Base-by-base conservation (phyloP, 2,888 invertebrate species). In the Choreutis nemorana region DNA sequence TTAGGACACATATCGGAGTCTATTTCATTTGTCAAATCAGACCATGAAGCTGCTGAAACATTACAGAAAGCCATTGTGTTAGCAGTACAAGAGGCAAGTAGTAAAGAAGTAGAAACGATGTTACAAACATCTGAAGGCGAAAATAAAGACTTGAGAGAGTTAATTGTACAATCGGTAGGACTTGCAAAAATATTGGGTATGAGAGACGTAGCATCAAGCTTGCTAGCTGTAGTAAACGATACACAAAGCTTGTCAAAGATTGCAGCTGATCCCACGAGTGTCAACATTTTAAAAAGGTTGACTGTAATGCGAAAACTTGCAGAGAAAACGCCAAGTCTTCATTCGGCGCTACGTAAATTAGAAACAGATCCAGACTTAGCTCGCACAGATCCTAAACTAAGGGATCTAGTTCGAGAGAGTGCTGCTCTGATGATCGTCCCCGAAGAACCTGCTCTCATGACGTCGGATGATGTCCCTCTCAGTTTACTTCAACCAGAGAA, bases 301-400 rank as follows among this genome's bases (percentile, higher is more conserved):
- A 84, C 86, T 4, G 81, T 90, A 1, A 89, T 90, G 82, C 73
- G 85, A 26, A 86, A 88, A 59, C 63, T 90, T 1, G 86, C 89
- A 0, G 85, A 87, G 39, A 80, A 83, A 39, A 82, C 85, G 28
- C 86, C 86, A 3, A 82, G 81, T 10, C 73, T 87, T 34, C 71
- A 81, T 38, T 79, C 80, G 6, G 86, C 87, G 1, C 63, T 90
- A 10, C 70, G 75, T 14, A 82, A 86, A 43, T 61, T 90, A 21
- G 83, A 83, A 51, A 81, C 81, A 26, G 83, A 88, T 49, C 85
- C 88, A 7, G 85, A 85, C 48, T 63, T 84, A 35, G 87, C 87
- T 32, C 82, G 85, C 33, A 83, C 82, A 11, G 88, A 90, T 65
- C 86, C 89, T 18, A 81, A 84, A 36, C 71, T 90, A 12, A 75